phyloP scores from a whole-genome alignment of 2,888 invertebrate species.

The Tanytarsus gracilentus region DNA sequence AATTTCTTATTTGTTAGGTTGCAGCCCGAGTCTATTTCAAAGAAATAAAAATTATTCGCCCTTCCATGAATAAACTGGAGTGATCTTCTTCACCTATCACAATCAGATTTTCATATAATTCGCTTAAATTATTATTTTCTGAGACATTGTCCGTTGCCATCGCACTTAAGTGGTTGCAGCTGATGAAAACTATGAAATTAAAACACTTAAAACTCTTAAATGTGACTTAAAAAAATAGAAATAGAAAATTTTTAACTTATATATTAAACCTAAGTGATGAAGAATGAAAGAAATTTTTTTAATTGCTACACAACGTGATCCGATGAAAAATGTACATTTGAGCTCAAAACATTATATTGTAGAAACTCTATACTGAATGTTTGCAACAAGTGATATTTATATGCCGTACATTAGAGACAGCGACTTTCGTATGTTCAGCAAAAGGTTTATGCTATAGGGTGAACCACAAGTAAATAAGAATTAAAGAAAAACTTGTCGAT shows the following conservation, averaged over 20 bases:
- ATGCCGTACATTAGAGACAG: conserved; percentile 11
- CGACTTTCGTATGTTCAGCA: conserved; percentile 5
- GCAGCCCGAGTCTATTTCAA: conserved; percentile 72
- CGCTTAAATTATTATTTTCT: conserved; percentile 23
- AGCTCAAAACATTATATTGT: not conserved
- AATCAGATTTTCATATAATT: conserved; percentile 27
- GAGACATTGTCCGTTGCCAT: conserved; percentile 23
- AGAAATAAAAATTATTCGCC: not conserved
- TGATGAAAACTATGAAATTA: not conserved
- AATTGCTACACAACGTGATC: not conserved
- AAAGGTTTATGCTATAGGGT: conserved; percentile 8
- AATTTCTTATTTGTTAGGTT: conserved; percentile 92
- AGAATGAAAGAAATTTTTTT: not conserved
- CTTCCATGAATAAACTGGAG: not conserved
- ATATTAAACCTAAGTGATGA: conserved; percentile 23
- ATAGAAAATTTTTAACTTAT: conserved; percentile 15
- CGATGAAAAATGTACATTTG: conserved; percentile 1
- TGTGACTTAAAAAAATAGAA: conserved; percentile 13
- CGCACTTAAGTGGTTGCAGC: not conserved
- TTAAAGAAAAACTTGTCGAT: not conserved
- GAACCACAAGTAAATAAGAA: not conserved
- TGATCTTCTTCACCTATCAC: conserved; percentile 12
- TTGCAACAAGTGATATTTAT: conserved; percentile 20
- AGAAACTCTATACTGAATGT: not conserved
- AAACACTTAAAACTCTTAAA: conserved; percentile 3